Evolutionary conservation across 2,888 invertebrate genomes (phyloP).

Genomic region (Seira ritae): DNA sequence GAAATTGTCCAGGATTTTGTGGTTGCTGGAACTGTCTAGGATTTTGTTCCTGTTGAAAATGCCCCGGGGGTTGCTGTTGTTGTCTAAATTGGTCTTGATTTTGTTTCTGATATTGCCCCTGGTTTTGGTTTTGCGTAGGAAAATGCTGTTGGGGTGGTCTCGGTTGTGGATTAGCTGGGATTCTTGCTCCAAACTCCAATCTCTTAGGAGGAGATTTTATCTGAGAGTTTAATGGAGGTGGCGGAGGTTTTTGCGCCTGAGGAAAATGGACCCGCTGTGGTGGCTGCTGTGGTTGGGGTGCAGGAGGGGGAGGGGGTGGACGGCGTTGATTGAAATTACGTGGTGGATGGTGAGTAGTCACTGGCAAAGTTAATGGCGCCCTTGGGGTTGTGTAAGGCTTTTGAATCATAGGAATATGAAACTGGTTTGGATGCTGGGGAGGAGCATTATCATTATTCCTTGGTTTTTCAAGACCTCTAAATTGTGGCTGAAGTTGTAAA

Average conservation of each 20-base stretch:
- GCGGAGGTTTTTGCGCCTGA: background rate
- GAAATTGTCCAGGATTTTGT: conserved; percentile 23
- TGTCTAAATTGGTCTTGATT: no score
- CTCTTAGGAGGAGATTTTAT: conserved; percentile 24
- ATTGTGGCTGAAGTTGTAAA: conserved; percentile 1
- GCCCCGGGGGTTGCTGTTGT: no score
- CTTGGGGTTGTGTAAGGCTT: conserved; percentile 48
- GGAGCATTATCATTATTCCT: conserved; percentile 28
- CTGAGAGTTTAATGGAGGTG: conserved; percentile 41
- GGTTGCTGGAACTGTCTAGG: no score
- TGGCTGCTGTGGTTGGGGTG: conserved; percentile 21
- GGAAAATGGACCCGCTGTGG: conserved; percentile 9
- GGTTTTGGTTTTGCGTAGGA: background rate
- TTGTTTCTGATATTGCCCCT: no score
- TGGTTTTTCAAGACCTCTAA: conserved; percentile 20
- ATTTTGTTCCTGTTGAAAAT: conserved; percentile 10
- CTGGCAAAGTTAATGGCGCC: background rate
- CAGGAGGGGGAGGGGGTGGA: conserved; percentile 25
- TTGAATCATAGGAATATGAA: conserved; percentile 51
- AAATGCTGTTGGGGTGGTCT: conserved; percentile 31
- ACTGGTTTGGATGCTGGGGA: conserved; percentile 14
- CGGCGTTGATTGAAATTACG: background rate
- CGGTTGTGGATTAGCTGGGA: conserved; percentile 38
- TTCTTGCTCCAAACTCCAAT: conserved; percentile 57
- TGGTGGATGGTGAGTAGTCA: conserved; percentile 15